Conservation (phyloP, 2,797 vertebrate genomes). For the Ciconia nigra region DNA sequence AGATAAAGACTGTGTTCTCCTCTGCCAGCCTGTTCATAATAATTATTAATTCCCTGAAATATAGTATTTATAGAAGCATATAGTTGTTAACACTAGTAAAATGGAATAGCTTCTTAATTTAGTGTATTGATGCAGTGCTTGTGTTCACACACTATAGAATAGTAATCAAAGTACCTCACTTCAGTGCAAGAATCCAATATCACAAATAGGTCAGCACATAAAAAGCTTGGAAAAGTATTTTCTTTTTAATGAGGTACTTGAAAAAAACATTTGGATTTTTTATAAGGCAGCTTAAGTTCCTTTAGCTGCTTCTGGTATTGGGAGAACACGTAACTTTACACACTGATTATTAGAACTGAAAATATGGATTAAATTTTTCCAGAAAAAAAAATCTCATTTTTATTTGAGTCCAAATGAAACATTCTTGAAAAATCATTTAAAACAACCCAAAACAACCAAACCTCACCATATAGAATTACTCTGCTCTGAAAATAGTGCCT, state of each 20-base stretch:
- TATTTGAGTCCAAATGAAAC: not conserved
- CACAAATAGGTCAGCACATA: not conserved
- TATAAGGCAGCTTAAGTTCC: not conserved
- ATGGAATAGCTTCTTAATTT: not conserved
- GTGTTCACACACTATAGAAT: not conserved
- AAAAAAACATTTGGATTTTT: accelerated
- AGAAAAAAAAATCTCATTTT: accelerated
- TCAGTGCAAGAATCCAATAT: not conserved
- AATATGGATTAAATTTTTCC: not conserved
- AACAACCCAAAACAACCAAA: too few relatives aligned
- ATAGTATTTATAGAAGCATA: not conserved
- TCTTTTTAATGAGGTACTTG: not conserved
- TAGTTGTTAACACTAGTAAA: not conserved
- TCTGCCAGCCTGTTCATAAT: not conserved
- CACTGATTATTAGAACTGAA: not conserved
- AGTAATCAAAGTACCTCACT: not conserved
- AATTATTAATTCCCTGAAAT: not conserved
- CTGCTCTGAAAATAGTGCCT: not conserved
- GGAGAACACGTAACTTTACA: not conserved
- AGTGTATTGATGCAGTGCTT: not conserved
- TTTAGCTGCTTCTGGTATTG: not conserved
- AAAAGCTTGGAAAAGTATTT: not conserved
- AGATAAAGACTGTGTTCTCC: not conserved
- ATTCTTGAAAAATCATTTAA: not conserved
- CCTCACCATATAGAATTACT: not conserved